Evolutionary conservation across 2,888 invertebrate species (phyloP).

Genomic region (Hipparchia semele): DNA sequence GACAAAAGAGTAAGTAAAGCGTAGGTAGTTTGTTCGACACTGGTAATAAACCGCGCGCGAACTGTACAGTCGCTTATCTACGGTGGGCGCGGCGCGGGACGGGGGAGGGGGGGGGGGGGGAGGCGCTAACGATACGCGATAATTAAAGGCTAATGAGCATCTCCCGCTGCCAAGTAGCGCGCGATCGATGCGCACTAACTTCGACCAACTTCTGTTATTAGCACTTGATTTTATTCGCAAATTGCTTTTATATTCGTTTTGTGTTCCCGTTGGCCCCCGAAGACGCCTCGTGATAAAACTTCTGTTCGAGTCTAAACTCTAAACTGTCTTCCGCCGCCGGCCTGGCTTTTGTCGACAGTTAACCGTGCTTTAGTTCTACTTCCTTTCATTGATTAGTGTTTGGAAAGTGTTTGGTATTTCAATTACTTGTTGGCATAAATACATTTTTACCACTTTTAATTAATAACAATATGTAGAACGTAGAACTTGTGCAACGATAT

Average conservation of each 20-base stretch:
- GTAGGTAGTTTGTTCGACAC: no score
- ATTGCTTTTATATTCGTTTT: conserved; percentile 20
- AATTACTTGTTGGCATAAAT: no score
- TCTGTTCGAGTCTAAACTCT: neutral
- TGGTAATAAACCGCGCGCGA: no score
- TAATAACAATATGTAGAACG: no score
- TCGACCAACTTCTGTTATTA: conserved; percentile 38
- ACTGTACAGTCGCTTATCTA: neutral
- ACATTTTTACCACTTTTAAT: no score
- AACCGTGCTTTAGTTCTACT: neutral
- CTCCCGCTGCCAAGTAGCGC: conserved; percentile 39
- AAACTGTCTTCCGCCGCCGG: neutral
- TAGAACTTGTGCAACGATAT: no score
- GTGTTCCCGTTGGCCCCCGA: neutral
- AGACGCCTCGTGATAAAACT: neutral
- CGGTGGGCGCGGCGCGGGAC: conserved; percentile 6
- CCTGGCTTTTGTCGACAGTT: neutral
- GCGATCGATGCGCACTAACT: conserved; percentile 36
- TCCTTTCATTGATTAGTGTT: neutral
- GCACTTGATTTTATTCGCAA: conserved; percentile 38
- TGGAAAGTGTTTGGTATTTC: neutral
- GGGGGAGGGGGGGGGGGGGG: neutral
- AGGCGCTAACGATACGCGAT: conserved; percentile 38
- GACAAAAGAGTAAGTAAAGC: no score
- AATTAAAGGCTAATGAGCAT: conserved; percentile 44